Conservation (phyloP, 2,113 vertebrate species). For the Limanda limanda region DNA sequence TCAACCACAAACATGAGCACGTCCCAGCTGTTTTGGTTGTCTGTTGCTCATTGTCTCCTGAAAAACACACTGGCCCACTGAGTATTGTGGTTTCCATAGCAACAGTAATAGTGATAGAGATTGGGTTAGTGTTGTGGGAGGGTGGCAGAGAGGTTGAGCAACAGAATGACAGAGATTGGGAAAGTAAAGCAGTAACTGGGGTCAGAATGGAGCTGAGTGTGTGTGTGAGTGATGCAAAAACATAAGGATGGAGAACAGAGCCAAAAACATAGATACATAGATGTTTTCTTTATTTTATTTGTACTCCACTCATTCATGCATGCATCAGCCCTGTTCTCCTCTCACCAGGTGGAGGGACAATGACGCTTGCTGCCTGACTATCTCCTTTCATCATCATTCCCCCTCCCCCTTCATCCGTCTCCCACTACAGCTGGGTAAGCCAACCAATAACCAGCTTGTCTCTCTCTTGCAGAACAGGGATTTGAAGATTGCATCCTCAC, state of each 20-base stretch:
- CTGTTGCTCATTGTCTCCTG: constrained; percentile 9
- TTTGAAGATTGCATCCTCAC: constrained; percentile 77
- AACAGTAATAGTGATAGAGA: constrained; percentile 72
- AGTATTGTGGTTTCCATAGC: constrained; percentile 81
- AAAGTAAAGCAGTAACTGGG: constrained; percentile 6
- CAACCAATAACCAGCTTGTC: constrained; percentile 35
- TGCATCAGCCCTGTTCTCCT: constrained; percentile 22
- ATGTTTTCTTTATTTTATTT: constrained; percentile 16
- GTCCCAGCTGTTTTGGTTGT: constrained; percentile 12
- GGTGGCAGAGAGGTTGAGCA: background rate
- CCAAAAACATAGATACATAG: background rate
- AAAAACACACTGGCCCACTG: constrained; percentile 54
- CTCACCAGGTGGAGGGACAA: constrained; percentile 41
- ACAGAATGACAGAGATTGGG: background rate
- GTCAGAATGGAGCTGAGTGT: background rate
- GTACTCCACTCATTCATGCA: constrained; percentile 33
- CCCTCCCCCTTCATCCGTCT: constrained; percentile 54
- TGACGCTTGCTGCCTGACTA: constrained; percentile 49
- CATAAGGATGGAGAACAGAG: background rate
- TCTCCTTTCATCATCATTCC: constrained; percentile 43
- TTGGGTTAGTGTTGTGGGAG: constrained; percentile 32
- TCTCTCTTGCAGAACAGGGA: constrained; percentile 40
- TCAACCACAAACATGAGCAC: background rate
- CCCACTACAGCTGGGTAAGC: constrained; percentile 49
- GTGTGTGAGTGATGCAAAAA: background rate